These are phyloP conservation scores for Drosophila suboccidentalis DNA, from an alignment of 2,888 invertebrate species.

Conservation along the genomic window DNA sequence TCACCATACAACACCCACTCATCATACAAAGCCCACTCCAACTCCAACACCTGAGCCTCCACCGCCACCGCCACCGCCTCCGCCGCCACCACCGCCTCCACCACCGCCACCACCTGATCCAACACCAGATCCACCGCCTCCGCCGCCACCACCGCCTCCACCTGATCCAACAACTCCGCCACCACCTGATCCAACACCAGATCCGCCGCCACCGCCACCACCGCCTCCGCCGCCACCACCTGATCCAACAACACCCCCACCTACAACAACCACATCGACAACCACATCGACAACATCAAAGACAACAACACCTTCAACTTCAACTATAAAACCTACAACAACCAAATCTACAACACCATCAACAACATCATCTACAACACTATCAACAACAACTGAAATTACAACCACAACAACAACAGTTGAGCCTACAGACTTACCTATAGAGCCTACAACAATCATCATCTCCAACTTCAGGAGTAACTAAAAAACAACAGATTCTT, in stretches of 20 bases:
- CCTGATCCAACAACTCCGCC: too few species aligned
- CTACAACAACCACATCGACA: background rate
- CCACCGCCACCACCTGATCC: background rate
- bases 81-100: constrained; percentile 9
- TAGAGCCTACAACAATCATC: background rate
- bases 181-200: background rate
- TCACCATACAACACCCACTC: background rate
- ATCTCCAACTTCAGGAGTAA: background rate
- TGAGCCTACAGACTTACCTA: background rate
- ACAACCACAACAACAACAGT: constrained; percentile 1
- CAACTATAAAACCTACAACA: background rate
- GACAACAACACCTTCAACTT: constrained; percentile 1
- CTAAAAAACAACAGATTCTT: background rate
- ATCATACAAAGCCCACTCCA: background rate
- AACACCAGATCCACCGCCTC: background rate
- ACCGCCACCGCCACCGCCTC: background rate
- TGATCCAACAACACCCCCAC: constrained; percentile 4
- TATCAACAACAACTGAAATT: background rate
- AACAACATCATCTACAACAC: background rate
- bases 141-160: background rate
- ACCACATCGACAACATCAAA: background rate
- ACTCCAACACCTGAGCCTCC: background rate
- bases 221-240: constrained; percentile 3
- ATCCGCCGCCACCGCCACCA: background rate
- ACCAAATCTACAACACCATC: background rate